Percentiles rank a stretch among this genome's conserved stretches.
phyloP scores from a whole-genome alignment of 2,888 invertebrate species.

The Nemotelus pantherinus region DNA sequence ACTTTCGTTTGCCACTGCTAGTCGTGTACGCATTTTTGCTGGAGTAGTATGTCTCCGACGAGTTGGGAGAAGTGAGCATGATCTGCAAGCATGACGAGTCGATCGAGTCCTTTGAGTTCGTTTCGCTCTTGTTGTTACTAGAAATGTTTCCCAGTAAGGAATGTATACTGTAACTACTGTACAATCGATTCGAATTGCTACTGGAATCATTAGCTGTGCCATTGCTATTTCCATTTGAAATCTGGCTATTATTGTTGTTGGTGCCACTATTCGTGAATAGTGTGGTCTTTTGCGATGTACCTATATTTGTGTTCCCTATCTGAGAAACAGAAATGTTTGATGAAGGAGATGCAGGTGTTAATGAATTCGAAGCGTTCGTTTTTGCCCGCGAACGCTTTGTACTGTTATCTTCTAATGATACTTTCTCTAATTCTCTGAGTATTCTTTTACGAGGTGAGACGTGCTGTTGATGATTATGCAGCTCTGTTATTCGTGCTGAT shows the following conservation, averaged over 20 bases:
- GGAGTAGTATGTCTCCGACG: conserved; percentile 58
- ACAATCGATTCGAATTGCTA: conserved; percentile 63
- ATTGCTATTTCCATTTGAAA: conserved; percentile 36
- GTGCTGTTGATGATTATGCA: conserved; percentile 62
- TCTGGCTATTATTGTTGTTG: conserved; percentile 27
- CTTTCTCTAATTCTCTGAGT: conserved; percentile 82
- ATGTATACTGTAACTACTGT: conserved; percentile 86
- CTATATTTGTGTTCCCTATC: neutral
- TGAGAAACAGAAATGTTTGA: conserved; percentile 13
- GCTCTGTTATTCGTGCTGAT: conserved; percentile 60
- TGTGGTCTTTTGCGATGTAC: conserved; percentile 19
- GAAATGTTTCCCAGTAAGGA: conserved; percentile 73
- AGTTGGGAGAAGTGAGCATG: conserved; percentile 64
- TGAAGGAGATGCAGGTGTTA: conserved; percentile 47
- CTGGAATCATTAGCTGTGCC: conserved; percentile 39
- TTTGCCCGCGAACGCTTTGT: conserved; percentile 59
- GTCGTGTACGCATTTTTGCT: conserved; percentile 51
- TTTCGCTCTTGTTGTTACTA: conserved; percentile 54
- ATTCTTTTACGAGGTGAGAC: conserved; percentile 86
- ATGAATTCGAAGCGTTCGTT: conserved; percentile 58
- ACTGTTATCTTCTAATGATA: conserved; percentile 63
- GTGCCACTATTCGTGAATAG: conserved; percentile 16
- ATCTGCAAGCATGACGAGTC: conserved; percentile 58
- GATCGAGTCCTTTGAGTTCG: conserved; percentile 61
- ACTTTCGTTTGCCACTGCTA: conserved; percentile 44